Conservation (phyloP, 2,113 vertebrate genomes). For the Aptenodytes forsteri region DNA sequence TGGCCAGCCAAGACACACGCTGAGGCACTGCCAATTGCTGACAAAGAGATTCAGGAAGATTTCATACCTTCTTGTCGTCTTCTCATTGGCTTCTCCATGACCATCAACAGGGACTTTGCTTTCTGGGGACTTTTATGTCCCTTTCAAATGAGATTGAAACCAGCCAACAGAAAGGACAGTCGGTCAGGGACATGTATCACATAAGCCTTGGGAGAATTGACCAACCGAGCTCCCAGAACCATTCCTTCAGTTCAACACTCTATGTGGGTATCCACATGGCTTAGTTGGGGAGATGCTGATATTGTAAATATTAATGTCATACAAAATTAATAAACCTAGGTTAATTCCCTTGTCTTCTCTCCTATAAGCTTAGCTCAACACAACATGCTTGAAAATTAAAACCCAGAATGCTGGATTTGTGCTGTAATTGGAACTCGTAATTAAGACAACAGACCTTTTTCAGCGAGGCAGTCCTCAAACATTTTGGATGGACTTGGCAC, state of each 20-base stretch:
- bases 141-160: neutral
- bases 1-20: accelerated
- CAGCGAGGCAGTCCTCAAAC: accelerated
- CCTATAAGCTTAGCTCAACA: neutral
- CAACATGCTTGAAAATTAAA: neutral
- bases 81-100: neutral
- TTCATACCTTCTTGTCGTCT: neutral
- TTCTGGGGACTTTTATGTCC: neutral
- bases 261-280: neutral
- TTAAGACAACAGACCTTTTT: neutral
- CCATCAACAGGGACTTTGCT: neutral
- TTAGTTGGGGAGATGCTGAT: neutral
- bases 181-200: neutral
- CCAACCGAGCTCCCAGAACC: neutral
- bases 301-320: neutral
- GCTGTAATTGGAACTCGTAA: neutral
- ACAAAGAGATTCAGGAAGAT: neutral
- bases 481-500: neutral
- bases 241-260: neutral
- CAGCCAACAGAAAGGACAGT: neutral
- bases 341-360: neutral
- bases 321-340: neutral
- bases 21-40: neutral
- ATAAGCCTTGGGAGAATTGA: neutral
- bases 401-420: neutral